Conservation (phyloP, 1,140 invertebrate genomes). For the Panagrolaimus sp. region DNA sequence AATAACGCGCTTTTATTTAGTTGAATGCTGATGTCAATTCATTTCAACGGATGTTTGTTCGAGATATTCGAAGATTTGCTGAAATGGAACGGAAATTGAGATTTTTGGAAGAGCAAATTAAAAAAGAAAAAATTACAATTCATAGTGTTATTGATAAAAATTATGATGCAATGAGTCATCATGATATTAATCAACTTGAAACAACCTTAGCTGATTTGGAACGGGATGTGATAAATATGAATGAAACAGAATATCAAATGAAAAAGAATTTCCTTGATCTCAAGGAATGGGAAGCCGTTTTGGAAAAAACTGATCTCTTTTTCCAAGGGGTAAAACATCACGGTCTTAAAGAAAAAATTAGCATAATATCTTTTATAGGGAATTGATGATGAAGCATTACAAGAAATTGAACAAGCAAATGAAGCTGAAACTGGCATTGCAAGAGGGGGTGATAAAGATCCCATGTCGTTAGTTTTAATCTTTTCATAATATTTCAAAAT, state of each 20-base stretch:
- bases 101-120: slow-evolving; percentile 55
- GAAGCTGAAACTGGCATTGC: slow-evolving; percentile 46
- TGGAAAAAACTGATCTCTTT: slow-evolving; percentile 59
- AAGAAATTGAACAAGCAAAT: slow-evolving; percentile 47
- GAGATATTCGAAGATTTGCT: slow-evolving; percentile 79
- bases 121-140: slow-evolving; percentile 55
- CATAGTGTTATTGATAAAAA: slow-evolving; percentile 46
- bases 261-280: slow-evolving; percentile 58
- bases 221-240: slow-evolving; percentile 59
- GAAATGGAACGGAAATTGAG: slow-evolving; percentile 82
- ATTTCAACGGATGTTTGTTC: slow-evolving; percentile 84
- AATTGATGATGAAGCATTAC: slow-evolving; percentile 53
- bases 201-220: slow-evolving; percentile 53
- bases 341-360: no score
- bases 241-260: slow-evolving; percentile 54
- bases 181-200: slow-evolving; percentile 57
- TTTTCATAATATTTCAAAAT: background rate
- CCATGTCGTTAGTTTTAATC: slow-evolving; percentile 35
- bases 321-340: slow-evolving; percentile 58
- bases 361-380: slow-evolving; percentile 41
- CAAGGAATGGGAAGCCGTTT: slow-evolving; percentile 58
- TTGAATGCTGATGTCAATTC: slow-evolving; percentile 74
- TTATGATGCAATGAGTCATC: slow-evolving; percentile 48
- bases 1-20: slow-evolving; percentile 36
- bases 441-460: slow-evolving; percentile 41